Percentiles rank a stretch among this genome's conserved stretches.
These are phyloP conservation scores for Leptarthrus brevirostris DNA, from an alignment of 2,888 invertebrate genomes.

Conservation along the genomic window DNA sequence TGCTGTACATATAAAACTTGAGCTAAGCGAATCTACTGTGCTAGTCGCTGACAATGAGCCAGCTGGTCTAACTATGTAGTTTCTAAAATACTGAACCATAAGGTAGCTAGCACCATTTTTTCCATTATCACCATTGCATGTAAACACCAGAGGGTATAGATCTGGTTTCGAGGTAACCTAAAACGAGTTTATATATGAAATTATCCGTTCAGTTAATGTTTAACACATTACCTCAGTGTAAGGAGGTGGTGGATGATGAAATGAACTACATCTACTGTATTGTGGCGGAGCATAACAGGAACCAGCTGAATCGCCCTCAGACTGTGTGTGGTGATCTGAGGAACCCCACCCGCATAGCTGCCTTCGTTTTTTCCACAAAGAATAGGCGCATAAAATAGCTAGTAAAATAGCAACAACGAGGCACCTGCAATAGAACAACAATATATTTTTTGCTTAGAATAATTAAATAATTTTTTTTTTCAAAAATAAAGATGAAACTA, in stretches of 20 bases:
- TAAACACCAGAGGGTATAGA: constrained; percentile 85
- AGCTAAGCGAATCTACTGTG: constrained; percentile 87
- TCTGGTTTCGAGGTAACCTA: constrained; percentile 89
- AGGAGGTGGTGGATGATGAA: constrained; percentile 85
- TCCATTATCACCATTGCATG: constrained; percentile 78
- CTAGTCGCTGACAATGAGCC: constrained; percentile 86
- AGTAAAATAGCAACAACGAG: constrained; percentile 77
- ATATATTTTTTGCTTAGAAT: not conserved
- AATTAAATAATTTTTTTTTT: not conserved
- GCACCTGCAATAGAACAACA: constrained; percentile 67
- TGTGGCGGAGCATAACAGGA: constrained; percentile 86
- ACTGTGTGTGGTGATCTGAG: constrained; percentile 70
- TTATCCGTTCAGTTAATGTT: not conserved
- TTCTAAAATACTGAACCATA: constrained; percentile 87
- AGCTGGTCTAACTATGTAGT: constrained; percentile 80
- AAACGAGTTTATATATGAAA: not conserved
- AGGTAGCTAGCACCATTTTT: constrained; percentile 80
- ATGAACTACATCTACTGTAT: constrained; percentile 85
- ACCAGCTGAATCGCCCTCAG: constrained; percentile 82
- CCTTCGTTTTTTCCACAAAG: constrained; percentile 72
- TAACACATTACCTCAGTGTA: constrained; percentile 79
- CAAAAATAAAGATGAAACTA: too few relatives aligned
- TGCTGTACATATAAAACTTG: constrained; percentile 86
- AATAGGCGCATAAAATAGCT: constrained; percentile 77
- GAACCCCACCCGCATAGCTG: constrained; percentile 69